phyloP scores from a whole-genome alignment of 2,797 vertebrate genomes.

The Semaprochilodus insignis region DNA sequence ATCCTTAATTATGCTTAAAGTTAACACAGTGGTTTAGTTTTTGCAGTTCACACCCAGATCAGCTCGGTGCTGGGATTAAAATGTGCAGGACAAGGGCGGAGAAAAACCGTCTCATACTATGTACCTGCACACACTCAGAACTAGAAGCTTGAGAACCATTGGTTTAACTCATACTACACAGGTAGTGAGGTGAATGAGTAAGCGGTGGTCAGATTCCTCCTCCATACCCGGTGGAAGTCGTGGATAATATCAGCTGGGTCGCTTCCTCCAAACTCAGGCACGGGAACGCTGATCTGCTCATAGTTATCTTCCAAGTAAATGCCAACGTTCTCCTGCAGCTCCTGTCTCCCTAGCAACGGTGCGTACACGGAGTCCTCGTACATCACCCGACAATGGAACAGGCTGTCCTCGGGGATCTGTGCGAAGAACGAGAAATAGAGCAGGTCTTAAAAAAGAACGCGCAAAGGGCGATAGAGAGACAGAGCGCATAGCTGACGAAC shows the following conservation, averaged over 20 bases:
- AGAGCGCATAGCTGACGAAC: background rate
- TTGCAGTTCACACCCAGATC: too few species aligned
- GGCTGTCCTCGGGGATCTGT: conserved; percentile 87
- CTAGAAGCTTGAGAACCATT: background rate
- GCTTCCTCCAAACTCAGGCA: conserved; percentile 89
- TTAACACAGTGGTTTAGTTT: too few species aligned
- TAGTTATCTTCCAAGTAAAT: conserved; percentile 93
- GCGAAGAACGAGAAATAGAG: conserved; percentile 38
- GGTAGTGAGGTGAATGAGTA: background rate
- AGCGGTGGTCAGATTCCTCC: conserved; percentile 45
- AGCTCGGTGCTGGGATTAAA: too few species aligned
- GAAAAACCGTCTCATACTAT: background rate
- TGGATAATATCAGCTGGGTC: conserved; percentile 96
- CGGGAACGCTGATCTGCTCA: conserved; percentile 90
- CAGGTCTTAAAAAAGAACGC: conserved; percentile 20
- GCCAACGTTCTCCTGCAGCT: conserved; percentile 91
- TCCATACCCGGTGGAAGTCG: conserved; percentile 89
- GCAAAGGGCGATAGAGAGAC: conserved; percentile 5
- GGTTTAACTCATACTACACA: background rate
- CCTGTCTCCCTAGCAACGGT: conserved; percentile 82
- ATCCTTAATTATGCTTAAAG: background rate
- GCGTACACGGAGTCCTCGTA: conserved; percentile 89
- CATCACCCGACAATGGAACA: conserved; percentile 90
- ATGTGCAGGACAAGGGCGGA: background rate
- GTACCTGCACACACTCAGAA: background rate